Evolutionary conservation across 1,140 invertebrate species (phyloP).

Genomic region (Sminthurinus signatus): DNA sequence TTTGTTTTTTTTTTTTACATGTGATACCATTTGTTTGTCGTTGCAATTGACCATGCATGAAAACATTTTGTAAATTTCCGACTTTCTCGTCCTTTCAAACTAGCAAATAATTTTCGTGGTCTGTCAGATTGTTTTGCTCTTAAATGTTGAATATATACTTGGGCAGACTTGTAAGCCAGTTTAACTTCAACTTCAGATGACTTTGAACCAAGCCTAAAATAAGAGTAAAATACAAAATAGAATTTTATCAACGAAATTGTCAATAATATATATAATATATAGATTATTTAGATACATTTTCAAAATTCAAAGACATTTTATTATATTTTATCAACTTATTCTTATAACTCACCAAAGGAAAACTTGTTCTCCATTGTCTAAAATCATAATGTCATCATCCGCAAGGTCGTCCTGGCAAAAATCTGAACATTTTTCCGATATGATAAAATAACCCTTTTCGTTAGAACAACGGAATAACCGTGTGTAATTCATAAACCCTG

Average conservation of each 20-base stretch:
- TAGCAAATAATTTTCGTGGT: constrained; percentile 88
- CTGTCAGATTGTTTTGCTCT: constrained; percentile 88
- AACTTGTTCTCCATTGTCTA: constrained; percentile 96
- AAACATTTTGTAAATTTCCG: constrained; percentile 94
- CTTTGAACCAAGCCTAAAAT: constrained; percentile 85
- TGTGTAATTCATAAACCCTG: constrained; percentile 89
- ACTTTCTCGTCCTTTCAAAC: constrained; percentile 94
- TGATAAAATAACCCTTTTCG: constrained; percentile 98
- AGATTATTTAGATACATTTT: no score
- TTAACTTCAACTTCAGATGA: constrained; percentile 99
- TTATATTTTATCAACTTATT: no score
- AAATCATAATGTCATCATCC: constrained; percentile 99
- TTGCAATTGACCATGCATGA: constrained; percentile 93
- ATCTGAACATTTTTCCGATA: constrained; percentile 98
- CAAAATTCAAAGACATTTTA: no score
- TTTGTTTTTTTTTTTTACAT: no score
- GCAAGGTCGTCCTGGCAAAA: constrained; percentile 99
- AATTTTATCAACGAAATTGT: no score
- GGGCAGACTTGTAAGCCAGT: constrained; percentile 95
- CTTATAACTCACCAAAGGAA: constrained; percentile 99
- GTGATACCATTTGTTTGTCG: no score
- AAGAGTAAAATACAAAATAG: no score
- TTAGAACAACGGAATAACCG: constrained; percentile 97
- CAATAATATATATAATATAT: no score
- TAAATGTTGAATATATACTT: constrained; percentile 98